These are phyloP conservation scores for Pseudomyrmex pallidus DNA, from an alignment of 1,140 invertebrate genomes.

Conservation along the genomic window DNA sequence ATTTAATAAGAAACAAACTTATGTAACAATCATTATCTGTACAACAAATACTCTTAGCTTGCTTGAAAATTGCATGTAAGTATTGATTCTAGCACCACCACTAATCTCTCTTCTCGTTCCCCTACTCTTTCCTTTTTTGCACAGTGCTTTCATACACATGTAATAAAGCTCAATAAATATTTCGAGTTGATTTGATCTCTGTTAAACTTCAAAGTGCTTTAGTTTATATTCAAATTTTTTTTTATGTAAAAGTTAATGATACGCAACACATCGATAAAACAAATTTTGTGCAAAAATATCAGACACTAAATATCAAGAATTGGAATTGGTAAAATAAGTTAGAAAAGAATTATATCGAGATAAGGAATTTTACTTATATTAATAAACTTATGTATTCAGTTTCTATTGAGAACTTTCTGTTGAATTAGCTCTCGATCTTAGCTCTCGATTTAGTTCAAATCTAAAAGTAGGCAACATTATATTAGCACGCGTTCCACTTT, in stretches of 20 bases:
- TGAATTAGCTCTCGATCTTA: background rate
- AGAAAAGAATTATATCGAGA: no score
- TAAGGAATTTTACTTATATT: no score
- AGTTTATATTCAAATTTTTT: background rate
- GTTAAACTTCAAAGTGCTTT: background rate
- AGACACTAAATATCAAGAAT: background rate
- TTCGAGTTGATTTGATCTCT: conserved; percentile 10
- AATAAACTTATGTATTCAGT: no score
- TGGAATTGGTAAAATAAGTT: no score
- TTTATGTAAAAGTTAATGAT: background rate
- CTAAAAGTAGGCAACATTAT: background rate
- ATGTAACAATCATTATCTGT: background rate
- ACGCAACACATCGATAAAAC: background rate
- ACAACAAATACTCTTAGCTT: conserved; percentile 26
- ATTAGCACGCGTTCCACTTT: background rate
- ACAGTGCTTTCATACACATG: conserved; percentile 25
- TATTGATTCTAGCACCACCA: conserved; percentile 50
- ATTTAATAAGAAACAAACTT: background rate
- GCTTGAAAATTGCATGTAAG: conserved; percentile 45
- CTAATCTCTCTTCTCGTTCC: conserved; percentile 50
- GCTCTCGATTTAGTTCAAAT: background rate
- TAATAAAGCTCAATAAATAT: conserved; percentile 32
- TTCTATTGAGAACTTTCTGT: background rate
- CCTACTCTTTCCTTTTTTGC: conserved; percentile 36
- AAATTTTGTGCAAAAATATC: background rate